Evolutionary conservation across 2,888 invertebrate genomes (phyloP), one percentile per base, ranked within the genome.

Genomic region (Aethes cnicana): DNA sequence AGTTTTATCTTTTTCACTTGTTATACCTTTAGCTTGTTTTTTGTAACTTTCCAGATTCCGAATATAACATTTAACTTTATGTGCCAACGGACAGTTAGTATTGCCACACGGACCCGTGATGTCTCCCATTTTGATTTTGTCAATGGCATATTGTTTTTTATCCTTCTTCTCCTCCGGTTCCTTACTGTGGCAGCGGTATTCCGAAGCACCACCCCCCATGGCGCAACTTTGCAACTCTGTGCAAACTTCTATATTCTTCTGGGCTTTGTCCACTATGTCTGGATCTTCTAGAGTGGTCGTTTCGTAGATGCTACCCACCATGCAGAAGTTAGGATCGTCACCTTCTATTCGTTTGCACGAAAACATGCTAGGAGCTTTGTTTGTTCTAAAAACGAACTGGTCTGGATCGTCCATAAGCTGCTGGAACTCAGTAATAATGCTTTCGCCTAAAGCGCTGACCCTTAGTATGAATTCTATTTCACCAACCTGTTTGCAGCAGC

Each of bases 81-180:
- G 86, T 26, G 88, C 87, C 56, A 89, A 64, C 26, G 75, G 64
- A 62, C 89, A 89, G 43, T 83, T 87, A 17, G 72, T 47, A 62
- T 89, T 89, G 36, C 89, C 89, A 64, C 89, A 89, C 1, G 89
- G 88, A 3, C 89, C 89, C 28, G 66, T 72, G 23, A 89, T 89
- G 56, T 89, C 88, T 47, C 89, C 88, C 87, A 89, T 89, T 59
- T 77, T 77, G 39, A 89, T 80, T 57, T 84, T 84, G 46, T 81
- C 72, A 14, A 84, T 77, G 9, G 79, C 62, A 65, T 84, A 80
- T 42, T 62, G 66, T 58, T 77, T 81, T 55, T 72, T 71, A 20
- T 57, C 41, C 14, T 58, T 57, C 25, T 63, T 49, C 47, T 57
- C 57, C 2, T 53, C 57, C 30, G 72, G 73, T 18, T 66, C 58